Evolutionary conservation across 2,113 vertebrate species (phyloP).

Genomic region (Dicrurus megarhynchus): DNA sequence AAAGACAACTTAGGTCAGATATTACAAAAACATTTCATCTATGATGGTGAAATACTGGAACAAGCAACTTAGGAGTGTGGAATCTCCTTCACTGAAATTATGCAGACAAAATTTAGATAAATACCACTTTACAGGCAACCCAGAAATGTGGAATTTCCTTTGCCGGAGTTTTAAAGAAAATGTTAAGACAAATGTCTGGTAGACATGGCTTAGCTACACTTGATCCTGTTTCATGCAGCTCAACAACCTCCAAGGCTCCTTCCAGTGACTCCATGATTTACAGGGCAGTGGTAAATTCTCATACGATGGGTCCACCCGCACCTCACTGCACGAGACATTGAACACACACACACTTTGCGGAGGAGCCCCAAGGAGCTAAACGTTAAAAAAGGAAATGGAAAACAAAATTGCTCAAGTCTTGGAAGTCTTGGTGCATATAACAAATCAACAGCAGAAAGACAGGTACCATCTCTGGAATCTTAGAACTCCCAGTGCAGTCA

Average conservation of each 20-base stretch:
- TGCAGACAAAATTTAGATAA: conserved; percentile 41
- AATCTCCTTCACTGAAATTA: conserved; percentile 26
- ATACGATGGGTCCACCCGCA: accelerated
- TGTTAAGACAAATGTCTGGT: background rate
- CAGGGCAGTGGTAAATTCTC: background rate
- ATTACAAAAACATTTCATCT: conserved; percentile 45
- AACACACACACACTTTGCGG: background rate
- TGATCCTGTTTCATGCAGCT: conserved; percentile 5
- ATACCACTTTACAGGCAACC: conserved; percentile 30
- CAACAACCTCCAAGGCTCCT: background rate
- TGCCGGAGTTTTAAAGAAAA: background rate
- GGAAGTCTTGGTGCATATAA: background rate
- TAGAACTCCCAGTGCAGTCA: background rate
- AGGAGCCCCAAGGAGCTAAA: background rate
- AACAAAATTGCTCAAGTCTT: background rate
- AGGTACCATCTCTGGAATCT: background rate
- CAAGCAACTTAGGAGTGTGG: background rate
- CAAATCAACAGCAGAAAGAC: background rate
- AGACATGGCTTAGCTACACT: background rate
- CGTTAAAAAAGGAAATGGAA: background rate
- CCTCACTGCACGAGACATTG: background rate
- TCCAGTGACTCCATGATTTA: background rate
- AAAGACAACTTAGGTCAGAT: conserved; percentile 17
- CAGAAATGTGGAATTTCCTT: conserved; percentile 55
- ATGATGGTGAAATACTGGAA: background rate